These are phyloP conservation scores for Clupea harengus DNA, from an alignment of 2,113 vertebrate genomes.

Conservation along the genomic window DNA sequence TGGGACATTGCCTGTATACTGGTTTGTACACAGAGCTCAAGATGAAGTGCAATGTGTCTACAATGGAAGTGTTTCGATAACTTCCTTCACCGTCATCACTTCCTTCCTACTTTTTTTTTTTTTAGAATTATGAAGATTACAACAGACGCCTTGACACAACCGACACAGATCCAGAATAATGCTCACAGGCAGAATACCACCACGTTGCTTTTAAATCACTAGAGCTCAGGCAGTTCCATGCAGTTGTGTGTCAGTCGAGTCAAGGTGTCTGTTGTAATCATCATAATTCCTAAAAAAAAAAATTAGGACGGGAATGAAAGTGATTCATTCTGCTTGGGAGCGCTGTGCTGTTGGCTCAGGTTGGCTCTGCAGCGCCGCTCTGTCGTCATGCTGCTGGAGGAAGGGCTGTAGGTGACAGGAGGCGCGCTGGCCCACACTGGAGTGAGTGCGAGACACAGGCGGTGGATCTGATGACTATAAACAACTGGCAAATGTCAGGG, in stretches of 20 bases:
- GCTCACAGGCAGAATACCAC: neutral
- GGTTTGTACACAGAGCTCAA: no score
- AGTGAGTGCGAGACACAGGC: neutral
- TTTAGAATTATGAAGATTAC: neutral
- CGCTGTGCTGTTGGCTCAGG: neutral
- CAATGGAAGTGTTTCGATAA: neutral
- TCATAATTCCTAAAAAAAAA: no score
- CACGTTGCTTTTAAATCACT: no score
- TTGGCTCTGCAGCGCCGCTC: neutral
- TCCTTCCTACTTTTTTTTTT: neutral
- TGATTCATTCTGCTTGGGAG: no score
- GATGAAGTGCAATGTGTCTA: neutral
- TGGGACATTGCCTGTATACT: neutral
- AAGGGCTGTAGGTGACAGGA: neutral
- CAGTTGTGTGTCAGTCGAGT: no score
- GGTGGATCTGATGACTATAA: slow-evolving; percentile 51
- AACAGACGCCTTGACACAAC: neutral
- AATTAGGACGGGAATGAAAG: no score
- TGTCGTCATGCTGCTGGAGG: neutral
- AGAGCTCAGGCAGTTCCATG: no score
- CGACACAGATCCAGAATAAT: neutral
- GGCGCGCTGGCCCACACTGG: no score
- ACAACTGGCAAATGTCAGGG: slow-evolving; percentile 67
- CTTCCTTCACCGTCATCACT: neutral
- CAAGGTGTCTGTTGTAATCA: no score